Evolutionary conservation across 2,113 vertebrate species (phyloP).

Genomic region (Stigmatopora argus): DNA sequence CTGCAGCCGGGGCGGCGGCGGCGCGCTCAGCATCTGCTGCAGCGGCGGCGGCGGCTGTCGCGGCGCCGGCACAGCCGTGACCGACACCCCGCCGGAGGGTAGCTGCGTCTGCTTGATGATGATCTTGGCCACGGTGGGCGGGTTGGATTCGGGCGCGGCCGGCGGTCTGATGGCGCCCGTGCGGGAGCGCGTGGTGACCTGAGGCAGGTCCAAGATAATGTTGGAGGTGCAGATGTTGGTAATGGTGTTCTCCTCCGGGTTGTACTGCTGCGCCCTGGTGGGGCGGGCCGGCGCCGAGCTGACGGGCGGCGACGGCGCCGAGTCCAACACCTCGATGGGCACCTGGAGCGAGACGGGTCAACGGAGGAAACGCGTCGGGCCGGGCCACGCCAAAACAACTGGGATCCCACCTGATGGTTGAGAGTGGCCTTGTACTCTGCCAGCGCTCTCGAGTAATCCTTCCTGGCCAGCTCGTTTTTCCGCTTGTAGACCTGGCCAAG

Average conservation of each 20-base stretch:
- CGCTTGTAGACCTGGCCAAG: conserved; percentile 80
- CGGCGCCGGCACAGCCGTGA: conserved; percentile 68
- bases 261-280: conserved; percentile 56
- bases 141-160: conserved; percentile 36
- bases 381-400: too few relatives aligned
- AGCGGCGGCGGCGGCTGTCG: conserved; percentile 80
- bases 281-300: conserved; percentile 17
- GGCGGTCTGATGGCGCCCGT: conserved; percentile 67
- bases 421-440: conserved; percentile 78
- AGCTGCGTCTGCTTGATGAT: conserved; percentile 79
- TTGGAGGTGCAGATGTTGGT: conserved; percentile 79
- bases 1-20: conserved; percentile 69
- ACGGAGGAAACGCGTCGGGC: neutral
- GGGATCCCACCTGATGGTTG: conserved; percentile 71
- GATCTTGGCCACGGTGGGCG: conserved; percentile 77
- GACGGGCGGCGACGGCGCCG: conserved; percentile 60
- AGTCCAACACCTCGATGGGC: conserved; percentile 66
- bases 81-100: conserved; percentile 71
- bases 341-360: conserved; percentile 3
- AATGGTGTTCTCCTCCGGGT: conserved; percentile 74
- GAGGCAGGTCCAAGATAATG: conserved; percentile 74
- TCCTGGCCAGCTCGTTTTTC: conserved; percentile 84
- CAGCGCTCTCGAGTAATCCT: conserved; percentile 83
- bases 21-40: conserved; percentile 79
- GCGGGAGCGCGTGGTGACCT: conserved; percentile 70